phyloP scores from a whole-genome alignment of 1,140 invertebrate species.

The Drosophila littoralis region DNA sequence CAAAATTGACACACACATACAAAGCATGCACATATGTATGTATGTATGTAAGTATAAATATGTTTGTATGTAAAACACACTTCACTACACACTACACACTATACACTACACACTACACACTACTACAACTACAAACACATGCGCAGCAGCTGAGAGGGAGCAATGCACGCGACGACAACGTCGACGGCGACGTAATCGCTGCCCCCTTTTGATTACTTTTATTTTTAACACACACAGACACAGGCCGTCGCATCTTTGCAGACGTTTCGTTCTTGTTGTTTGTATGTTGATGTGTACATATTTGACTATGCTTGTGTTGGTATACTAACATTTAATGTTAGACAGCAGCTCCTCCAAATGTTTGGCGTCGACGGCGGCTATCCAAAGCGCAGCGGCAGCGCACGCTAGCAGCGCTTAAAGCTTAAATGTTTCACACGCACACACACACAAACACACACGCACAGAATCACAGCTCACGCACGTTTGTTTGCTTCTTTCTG shows the following conservation, averaged over 20 bases:
- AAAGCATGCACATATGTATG: background rate
- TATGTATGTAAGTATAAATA: background rate
- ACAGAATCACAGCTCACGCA: constrained; percentile 44
- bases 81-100: constrained; percentile 37
- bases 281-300: constrained; percentile 13
- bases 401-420: constrained; percentile 40
- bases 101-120: constrained; percentile 12
- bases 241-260: constrained; percentile 51
- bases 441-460: constrained; percentile 8
- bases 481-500: constrained; percentile 43
- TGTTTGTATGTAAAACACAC: constrained; percentile 19
- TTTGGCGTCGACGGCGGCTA: constrained; percentile 40
- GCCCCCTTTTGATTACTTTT: constrained; percentile 72
- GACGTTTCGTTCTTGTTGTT: constrained; percentile 48
- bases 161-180: constrained; percentile 68
- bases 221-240: constrained; percentile 55
- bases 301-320: constrained; percentile 52
- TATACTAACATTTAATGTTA: constrained; percentile 77
- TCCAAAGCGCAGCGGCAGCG: constrained; percentile 52
- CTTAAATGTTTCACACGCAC: constrained; percentile 53
- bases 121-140: constrained; percentile 55
- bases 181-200: constrained; percentile 47
- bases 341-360: constrained; percentile 49
- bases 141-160: constrained; percentile 76
- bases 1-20: constrained; percentile 41